Conservation (phyloP, 2,888 invertebrate species). For the Dinocampus coccinellae region DNA sequence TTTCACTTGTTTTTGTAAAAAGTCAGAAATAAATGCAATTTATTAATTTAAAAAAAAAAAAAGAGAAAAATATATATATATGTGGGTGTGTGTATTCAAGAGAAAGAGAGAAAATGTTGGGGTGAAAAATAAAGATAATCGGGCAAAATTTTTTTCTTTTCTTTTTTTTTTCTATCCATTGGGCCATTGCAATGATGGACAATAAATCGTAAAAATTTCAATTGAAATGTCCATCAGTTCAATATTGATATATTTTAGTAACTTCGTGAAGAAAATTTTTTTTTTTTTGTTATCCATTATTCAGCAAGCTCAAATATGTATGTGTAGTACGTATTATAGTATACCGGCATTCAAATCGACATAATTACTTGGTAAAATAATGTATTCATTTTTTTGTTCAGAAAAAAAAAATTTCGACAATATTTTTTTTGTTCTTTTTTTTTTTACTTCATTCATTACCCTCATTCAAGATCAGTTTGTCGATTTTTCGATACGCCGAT, state of each 20-base stretch:
- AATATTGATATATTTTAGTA: slow-evolving; percentile 45
- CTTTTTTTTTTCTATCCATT: not conserved
- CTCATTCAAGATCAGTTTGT: slow-evolving; percentile 35
- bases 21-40: not conserved
- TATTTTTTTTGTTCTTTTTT: not conserved
- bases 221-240: slow-evolving; percentile 34
- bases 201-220: not conserved
- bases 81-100: not conserved
- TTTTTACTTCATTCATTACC: slow-evolving; percentile 12
- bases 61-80: too few species aligned
- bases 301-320: slow-evolving; percentile 64
- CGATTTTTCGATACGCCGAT: slow-evolving; percentile 32
- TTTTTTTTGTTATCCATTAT: slow-evolving; percentile 50
- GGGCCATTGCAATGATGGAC: not conserved
- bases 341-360: slow-evolving; percentile 45
- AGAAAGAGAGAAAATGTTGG: not conserved
- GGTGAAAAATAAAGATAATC: not conserved
- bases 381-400: slow-evolving; percentile 30
- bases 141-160: not conserved
- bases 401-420: slow-evolving; percentile 28
- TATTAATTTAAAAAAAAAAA: not conserved
- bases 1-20: slow-evolving; percentile 14
- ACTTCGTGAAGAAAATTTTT: slow-evolving; percentile 52
- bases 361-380: slow-evolving; percentile 28
- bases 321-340: slow-evolving; percentile 48